Evolutionary conservation across 2,888 invertebrate species (phyloP).

Genomic region (Scaptomyza parva): DNA sequence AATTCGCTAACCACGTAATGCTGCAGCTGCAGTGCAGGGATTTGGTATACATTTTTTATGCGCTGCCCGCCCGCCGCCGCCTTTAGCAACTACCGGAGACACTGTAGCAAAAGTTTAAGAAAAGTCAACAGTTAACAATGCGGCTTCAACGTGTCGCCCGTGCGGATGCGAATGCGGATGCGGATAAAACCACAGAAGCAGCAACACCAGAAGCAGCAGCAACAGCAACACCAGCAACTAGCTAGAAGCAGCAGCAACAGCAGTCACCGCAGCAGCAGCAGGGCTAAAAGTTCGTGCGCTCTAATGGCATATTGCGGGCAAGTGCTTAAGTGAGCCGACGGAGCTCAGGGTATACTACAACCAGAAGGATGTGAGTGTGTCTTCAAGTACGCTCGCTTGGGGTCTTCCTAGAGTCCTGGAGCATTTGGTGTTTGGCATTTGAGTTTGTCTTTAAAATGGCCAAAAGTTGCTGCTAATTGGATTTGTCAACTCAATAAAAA

Average conservation of each 20-base stretch:
- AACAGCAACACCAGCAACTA: conserved; percentile 10
- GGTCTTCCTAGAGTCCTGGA: conserved; percentile 5
- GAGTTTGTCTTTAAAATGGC: conserved; percentile 60
- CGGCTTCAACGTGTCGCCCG: conserved; percentile 79
- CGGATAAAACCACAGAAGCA: conserved; percentile 32
- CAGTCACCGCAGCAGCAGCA: conserved; percentile 51
- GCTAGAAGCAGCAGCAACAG: conserved; percentile 14
- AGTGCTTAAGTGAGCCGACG: conserved; percentile 58
- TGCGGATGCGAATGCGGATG: conserved; percentile 52
- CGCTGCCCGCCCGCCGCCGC: conserved; percentile 78
- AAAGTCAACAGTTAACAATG: conserved; percentile 81
- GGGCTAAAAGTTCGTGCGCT: conserved; percentile 60
- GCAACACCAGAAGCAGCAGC: conserved; percentile 19
- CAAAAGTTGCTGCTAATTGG: conserved; percentile 73
- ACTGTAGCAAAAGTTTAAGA: conserved; percentile 78
- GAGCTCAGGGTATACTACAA: conserved; percentile 44
- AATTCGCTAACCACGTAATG: conserved; percentile 84
- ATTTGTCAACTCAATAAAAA: conserved; percentile 79
- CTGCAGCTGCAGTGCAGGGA: conserved; percentile 83
- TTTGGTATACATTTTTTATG: conserved; percentile 80
- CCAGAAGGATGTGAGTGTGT: conserved; percentile 39
- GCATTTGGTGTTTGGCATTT: conserved; percentile 6
- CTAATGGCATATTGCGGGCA: conserved; percentile 71
- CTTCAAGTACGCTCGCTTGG: conserved; percentile 42
- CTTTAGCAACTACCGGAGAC: conserved; percentile 54